These are phyloP conservation scores for Rugalucina vietnamica DNA, from an alignment of 2,888 invertebrate species.

Conservation along the genomic window DNA sequence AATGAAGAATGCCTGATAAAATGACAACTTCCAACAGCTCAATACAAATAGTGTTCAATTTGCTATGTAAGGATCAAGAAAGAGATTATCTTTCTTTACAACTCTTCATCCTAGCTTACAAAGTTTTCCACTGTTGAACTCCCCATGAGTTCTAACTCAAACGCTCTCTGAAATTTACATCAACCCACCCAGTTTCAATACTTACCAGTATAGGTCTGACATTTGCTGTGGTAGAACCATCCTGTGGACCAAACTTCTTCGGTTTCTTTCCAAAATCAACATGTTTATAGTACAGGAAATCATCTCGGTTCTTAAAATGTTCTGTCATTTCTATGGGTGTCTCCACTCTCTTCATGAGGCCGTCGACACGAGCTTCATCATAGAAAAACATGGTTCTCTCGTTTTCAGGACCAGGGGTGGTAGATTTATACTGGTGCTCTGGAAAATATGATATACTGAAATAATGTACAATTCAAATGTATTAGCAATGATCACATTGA, in stretches of 20 bases:
- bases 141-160: no score
- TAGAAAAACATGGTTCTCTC: slow-evolving; percentile 87
- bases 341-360: slow-evolving; percentile 85
- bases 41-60: no score
- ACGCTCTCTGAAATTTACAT: no score
- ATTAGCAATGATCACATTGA: no score
- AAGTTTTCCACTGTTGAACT: no score
- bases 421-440: slow-evolving; percentile 82
- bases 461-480: neutral
- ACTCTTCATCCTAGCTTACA: no score
- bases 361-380: slow-evolving; percentile 88
- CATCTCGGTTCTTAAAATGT: slow-evolving; percentile 81
- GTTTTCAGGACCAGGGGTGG: slow-evolving; percentile 81
- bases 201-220: slow-evolving; percentile 79
- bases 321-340: slow-evolving; percentile 82
- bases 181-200: no score
- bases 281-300: slow-evolving; percentile 82
- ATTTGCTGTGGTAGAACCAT: slow-evolving; percentile 69
- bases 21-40: no score
- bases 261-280: slow-evolving; percentile 81
- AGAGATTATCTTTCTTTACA: no score
- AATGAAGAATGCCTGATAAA: no score
- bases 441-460: slow-evolving; percentile 23
- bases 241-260: slow-evolving; percentile 83
- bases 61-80: no score